Conservation (phyloP, 2,113 vertebrate species). For the Chrysochloris asiatica region DNA sequence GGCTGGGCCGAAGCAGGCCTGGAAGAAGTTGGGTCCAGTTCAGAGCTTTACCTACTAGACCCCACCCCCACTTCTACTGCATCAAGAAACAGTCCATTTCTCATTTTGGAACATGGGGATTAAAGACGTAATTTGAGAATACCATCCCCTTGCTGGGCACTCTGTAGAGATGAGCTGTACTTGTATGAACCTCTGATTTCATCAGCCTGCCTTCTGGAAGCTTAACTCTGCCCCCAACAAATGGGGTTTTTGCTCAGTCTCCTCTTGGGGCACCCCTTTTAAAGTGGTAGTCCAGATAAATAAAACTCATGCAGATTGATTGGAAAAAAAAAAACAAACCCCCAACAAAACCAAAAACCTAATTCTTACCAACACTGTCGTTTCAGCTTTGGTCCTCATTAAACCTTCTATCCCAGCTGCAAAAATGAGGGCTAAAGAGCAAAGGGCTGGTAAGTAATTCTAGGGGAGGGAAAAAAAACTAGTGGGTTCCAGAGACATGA, state of each 20-base stretch:
- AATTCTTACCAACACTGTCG: slow-evolving; percentile 12
- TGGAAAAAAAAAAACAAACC: background rate
- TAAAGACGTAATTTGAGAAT: slow-evolving; percentile 12
- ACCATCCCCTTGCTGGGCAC: background rate
- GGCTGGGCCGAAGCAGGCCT: background rate
- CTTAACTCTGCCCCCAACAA: background rate
- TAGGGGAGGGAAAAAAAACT: background rate
- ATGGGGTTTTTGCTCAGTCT: slow-evolving; percentile 31
- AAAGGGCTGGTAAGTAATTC: background rate
- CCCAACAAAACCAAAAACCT: too few species aligned
- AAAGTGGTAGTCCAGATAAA: background rate
- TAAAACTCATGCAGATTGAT: background rate
- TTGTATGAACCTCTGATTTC: background rate
- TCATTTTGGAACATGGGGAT: background rate
- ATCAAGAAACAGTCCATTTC: background rate
- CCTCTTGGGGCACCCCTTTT: background rate
- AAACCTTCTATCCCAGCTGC: slow-evolving; percentile 40
- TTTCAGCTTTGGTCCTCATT: background rate
- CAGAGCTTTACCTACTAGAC: too few species aligned
- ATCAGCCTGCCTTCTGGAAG: slow-evolving; percentile 1
- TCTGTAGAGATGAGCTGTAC: too few species aligned
- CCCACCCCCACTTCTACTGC: too few species aligned
- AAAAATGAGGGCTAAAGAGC: background rate
- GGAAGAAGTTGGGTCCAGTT: background rate
- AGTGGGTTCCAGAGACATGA: background rate